A percentile compares a stretch with the other conserved stretches of the same genome.
Conservation (phyloP, 1,140 invertebrate genomes). For the Diabrotica virgifera region DNA sequence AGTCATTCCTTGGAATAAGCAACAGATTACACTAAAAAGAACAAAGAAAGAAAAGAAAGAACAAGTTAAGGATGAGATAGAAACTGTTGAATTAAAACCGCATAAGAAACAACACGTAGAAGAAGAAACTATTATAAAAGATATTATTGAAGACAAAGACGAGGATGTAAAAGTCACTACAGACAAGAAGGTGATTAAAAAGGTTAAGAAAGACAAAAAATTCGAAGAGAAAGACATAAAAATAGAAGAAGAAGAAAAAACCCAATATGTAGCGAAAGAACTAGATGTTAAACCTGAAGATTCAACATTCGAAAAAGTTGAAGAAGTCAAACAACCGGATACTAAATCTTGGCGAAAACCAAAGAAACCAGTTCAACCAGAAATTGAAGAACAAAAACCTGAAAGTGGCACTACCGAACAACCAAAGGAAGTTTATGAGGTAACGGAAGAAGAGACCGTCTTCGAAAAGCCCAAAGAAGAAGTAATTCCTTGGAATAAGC, state of each 20-base stretch:
- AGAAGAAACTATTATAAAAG: constrained; percentile 17
- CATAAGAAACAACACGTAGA: constrained; percentile 1
- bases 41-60: constrained; percentile 43
- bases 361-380: neutral
- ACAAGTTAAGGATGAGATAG: constrained; percentile 45
- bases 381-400: constrained; percentile 8
- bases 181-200: neutral
- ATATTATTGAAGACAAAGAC: constrained; percentile 1
- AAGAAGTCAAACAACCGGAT: constrained; percentile 26
- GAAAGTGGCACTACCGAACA: neutral
- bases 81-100: constrained; percentile 43
- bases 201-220: neutral
- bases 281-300: constrained; percentile 55
- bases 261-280: constrained; percentile 47
- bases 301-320: constrained; percentile 1
- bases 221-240: constrained; percentile 5
- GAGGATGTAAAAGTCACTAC: neutral
- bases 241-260: constrained; percentile 12
- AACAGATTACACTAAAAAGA: constrained; percentile 47
- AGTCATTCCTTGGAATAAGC: constrained; percentile 48
- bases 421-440: neutral
- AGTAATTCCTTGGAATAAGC: constrained; percentile 49
- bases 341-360: constrained; percentile 32
- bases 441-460: neutral
- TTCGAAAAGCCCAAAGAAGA: constrained; percentile 37